Conservation (phyloP, 64 coral and sea anemone species). For the Pocillopora damicornis region DNA sequence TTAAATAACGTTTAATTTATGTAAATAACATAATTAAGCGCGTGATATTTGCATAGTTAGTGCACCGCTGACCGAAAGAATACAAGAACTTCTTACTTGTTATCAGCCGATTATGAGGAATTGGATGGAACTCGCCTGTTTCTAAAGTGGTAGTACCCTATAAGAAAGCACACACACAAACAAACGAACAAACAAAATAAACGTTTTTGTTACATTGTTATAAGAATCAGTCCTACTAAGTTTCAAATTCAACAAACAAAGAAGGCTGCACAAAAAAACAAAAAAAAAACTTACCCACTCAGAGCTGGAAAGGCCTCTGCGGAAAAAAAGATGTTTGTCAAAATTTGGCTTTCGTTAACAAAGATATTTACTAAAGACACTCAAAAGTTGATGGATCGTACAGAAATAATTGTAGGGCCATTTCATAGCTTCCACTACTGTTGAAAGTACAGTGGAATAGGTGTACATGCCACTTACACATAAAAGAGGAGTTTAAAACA, state of each 20-base stretch:
- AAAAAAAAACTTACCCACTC: conserved; percentile 36
- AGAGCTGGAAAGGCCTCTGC: conserved; percentile 45
- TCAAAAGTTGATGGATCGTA: too few relatives aligned
- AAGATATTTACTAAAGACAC: too few relatives aligned
- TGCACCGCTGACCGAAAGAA: neutral
- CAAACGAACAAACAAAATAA: neutral
- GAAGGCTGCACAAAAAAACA: neutral
- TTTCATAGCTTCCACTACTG: too few relatives aligned
- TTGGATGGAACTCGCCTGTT: conserved; percentile 42
- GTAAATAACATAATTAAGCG: too few relatives aligned
- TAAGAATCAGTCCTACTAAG: neutral
- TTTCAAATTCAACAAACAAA: neutral
- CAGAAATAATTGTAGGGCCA: too few relatives aligned
- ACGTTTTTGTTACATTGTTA: neutral
- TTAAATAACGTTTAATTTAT: too few relatives aligned
- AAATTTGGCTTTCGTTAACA: neutral
- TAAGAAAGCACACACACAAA: neutral
- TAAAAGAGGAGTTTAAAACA: too few relatives aligned
- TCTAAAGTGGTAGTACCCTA: conserved; percentile 44
- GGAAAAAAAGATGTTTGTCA: neutral
- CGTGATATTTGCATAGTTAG: too few relatives aligned
- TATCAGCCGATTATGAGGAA: conserved; percentile 44
- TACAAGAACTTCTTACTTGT: conserved; percentile 25
- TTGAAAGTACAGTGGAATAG: too few relatives aligned
- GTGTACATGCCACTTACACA: too few relatives aligned